Evolutionary conservation across 1,140 invertebrate species (phyloP), one percentile per base, ranked within the genome.

Genomic region (Lysiphlebus fabarum): DNA sequence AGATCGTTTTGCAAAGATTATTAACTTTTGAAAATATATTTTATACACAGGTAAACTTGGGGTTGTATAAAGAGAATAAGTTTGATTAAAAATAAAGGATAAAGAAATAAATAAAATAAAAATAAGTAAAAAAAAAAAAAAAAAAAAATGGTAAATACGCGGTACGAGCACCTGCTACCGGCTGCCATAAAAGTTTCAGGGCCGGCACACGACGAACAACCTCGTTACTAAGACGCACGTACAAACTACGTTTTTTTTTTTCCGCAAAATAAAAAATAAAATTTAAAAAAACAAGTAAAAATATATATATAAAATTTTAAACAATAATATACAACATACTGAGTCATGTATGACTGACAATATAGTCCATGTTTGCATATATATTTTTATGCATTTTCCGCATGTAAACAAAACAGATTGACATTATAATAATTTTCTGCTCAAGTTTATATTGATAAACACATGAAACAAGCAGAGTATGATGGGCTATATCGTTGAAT

Each of bases 111-210:
- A 49, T 36, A 34, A 17, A 11, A 34, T 11, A 3, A 33, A 14
- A 59, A 53, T 37, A 36, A 53, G 11, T 42, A 17, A 53, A 33
- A 50, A 33, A 40, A 38, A 42, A 11, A 10, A 17, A 50, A 40
- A 42, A 43, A 61, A 44, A 41, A 17, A 7, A 26, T 6, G 38
- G 36, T 34, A 51, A 51, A 36, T 17, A 17, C 17, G 17, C 17
- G 17, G 17, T 1, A 17, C 34, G 40, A 44, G 59, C 59, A 61
- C 54, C 54, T 61, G 59, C 55, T 56, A 49, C 14, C 47, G 55
- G 50, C 41, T n/a, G 53, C 58, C 53, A 55, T 60, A 60, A 60
- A 60, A 60, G 47, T 56, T 61, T 61, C 47, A 56, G 59, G 40
- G 41, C 33, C 59, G 53, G 10, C 59, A 56, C 49, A 56, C 53